Conservation (phyloP, 2,797 vertebrate species). For the Acipenser ruthenus region DNA sequence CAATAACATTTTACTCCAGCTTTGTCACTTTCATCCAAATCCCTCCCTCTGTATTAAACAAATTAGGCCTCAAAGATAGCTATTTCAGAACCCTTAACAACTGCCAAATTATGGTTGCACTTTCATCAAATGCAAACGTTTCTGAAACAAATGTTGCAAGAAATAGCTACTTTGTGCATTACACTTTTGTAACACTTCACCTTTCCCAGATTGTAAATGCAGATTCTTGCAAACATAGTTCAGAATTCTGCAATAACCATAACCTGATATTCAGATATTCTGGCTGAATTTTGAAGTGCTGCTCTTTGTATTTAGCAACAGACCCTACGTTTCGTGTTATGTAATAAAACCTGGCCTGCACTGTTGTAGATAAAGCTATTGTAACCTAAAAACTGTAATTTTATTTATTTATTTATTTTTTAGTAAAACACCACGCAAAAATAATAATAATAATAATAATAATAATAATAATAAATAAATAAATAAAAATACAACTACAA, state of each 20-base stretch:
- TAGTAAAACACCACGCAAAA: too few relatives aligned
- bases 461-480: not conserved
- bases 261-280: slow-evolving; percentile 10
- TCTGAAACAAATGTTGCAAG: not conserved
- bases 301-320: slow-evolving; percentile 3
- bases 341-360: slow-evolving; percentile 16
- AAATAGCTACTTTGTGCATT: not conserved
- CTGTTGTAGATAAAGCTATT: not conserved
- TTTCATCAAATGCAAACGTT: slow-evolving; percentile 19
- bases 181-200: slow-evolving; percentile 6
- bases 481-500: slow-evolving; percentile 4
- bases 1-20: slow-evolving; percentile 17
- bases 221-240: slow-evolving; percentile 2
- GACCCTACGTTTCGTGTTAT: slow-evolving; percentile 23
- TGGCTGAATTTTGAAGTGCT: slow-evolving; percentile 16
- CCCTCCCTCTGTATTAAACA: slow-evolving; percentile 16
- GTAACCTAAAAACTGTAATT: slow-evolving; percentile 4
- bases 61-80: slow-evolving; percentile 42
- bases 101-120: not conserved
- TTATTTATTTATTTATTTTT: not conserved
- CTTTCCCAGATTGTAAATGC: too few relatives aligned
- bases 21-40: slow-evolving; percentile 17
- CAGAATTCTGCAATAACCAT: slow-evolving; percentile 8
- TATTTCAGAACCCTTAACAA: slow-evolving; percentile 19
- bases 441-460: too few relatives aligned